These are phyloP conservation scores for Caenorhabditis inopinata DNA, from an alignment of 1,140 invertebrate species.

Conservation along the genomic window DNA sequence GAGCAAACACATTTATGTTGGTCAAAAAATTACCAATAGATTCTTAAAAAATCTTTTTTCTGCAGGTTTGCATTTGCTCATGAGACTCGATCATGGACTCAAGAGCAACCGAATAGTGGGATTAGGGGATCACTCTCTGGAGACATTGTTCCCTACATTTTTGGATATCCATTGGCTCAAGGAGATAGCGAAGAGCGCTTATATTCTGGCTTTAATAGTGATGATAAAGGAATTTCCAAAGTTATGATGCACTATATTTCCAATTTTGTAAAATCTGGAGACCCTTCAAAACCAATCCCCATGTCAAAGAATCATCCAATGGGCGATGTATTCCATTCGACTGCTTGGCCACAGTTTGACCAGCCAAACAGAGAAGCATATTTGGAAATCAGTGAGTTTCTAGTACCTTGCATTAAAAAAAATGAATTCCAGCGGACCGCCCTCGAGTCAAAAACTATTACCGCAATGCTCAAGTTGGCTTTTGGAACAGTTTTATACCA, in stretches of 20 bases:
- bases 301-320: slow-evolving; percentile 58
- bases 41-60: background rate
- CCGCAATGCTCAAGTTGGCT: slow-evolving; percentile 86
- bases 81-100: slow-evolving; percentile 81
- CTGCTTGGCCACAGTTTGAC: slow-evolving; percentile 63
- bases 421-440: slow-evolving; percentile 20
- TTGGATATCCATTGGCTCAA: slow-evolving; percentile 81
- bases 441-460: slow-evolving; percentile 79
- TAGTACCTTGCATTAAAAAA: background rate
- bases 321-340: slow-evolving; percentile 61
- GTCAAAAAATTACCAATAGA: slow-evolving; percentile 68
- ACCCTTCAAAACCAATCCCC: slow-evolving; percentile 58
- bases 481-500: slow-evolving; percentile 91
- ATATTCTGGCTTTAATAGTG: slow-evolving; percentile 77
- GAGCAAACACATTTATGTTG: slow-evolving; percentile 79
- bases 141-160: slow-evolving; percentile 87
- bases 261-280: slow-evolving; percentile 93
- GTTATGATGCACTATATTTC: slow-evolving; percentile 89
- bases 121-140: slow-evolving; percentile 82
- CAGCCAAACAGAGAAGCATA: slow-evolving; percentile 61
- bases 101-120: slow-evolving; percentile 79
- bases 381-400: slow-evolving; percentile 60
- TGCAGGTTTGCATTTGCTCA: slow-evolving; percentile 63
- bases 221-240: slow-evolving; percentile 83
- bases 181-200: slow-evolving; percentile 55